A percentile compares a stretch with the other conserved stretches of the same genome.
These are phyloP conservation scores for Fratercula arctica DNA, from an alignment of 2,797 vertebrate genomes.

Conservation along the genomic window DNA sequence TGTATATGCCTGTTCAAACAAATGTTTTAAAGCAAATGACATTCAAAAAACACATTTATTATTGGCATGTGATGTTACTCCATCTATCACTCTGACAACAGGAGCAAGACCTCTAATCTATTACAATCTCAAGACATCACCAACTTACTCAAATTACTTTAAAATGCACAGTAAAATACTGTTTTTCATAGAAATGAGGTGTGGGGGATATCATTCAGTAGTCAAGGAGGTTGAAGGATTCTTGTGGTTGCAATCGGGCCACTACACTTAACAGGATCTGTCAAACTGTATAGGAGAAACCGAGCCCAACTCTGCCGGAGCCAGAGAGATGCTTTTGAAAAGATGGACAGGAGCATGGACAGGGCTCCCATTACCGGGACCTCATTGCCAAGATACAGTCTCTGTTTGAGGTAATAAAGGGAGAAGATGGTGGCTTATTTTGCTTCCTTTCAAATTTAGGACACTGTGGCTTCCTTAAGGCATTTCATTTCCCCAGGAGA, in stretches of 20 bases:
- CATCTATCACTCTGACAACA: background rate
- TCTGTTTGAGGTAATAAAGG: background rate
- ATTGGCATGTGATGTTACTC: background rate
- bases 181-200: background rate
- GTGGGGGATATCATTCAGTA: background rate
- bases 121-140: background rate
- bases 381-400: background rate
- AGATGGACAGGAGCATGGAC: background rate
- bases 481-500: background rate
- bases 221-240: background rate
- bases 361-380: background rate
- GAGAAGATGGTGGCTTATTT: background rate
- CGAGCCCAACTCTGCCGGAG: background rate
- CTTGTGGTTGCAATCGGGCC: background rate
- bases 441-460: background rate
- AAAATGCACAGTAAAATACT: background rate
- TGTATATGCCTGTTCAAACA: background rate
- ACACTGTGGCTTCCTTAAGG: background rate
- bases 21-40: background rate
- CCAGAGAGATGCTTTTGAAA: rapidly evolving
- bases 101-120: background rate
- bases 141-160: background rate
- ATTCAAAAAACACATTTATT: background rate
- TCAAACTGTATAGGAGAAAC: background rate
- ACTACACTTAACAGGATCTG: background rate